Evolutionary conservation across 1,140 invertebrate genomes (phyloP), one percentile per base, ranked within the genome.

Genomic region (Drosophila virilis): DNA sequence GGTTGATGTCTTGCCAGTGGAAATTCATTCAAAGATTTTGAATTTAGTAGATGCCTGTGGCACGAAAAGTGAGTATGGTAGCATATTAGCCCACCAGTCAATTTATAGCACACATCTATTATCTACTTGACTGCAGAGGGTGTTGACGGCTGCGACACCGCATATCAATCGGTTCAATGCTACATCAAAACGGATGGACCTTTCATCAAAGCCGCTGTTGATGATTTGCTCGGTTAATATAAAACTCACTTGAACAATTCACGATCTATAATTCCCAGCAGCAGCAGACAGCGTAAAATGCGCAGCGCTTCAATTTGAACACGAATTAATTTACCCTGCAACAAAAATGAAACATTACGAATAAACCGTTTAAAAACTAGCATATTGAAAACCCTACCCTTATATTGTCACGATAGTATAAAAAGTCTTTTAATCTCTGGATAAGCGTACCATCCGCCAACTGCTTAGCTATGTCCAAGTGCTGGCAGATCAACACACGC

Each of bases 251-350:
- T 85, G 55, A 80, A 91, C 13, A 78, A 48, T 38, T 78, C 79
- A 13, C 72, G 62, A 75, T 84, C 78, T 52, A 91, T 80, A 13
- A 91, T 60, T 6, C 83, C 80, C 17, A 88, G 33, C 37, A 91
- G 40, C 45, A 92, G 57, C 42, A 92, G 62, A 43, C 80, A 89
- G 12, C 91, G 89, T 54, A 91, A 42, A 22, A 82, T 80, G 6
- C 92, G 80, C 15, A 92, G 43, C 13, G 93, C 91, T 92, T 95
- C 95, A 10, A 94, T 94, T 90, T 95, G 95, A 68, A 95, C 91
- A 59, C 93, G 93, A 32, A 92, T 79, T 37, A 91, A 65, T 59
- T 80, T 78, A n/a, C 68, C 76, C 91, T 92, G 54, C 13, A 66
- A 71, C 62, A 17, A 0, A 70, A 65, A 66, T 35, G 1, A 45